Conservation (phyloP, 1,140 invertebrate genomes). For the Tetramorium alpestre region DNA sequence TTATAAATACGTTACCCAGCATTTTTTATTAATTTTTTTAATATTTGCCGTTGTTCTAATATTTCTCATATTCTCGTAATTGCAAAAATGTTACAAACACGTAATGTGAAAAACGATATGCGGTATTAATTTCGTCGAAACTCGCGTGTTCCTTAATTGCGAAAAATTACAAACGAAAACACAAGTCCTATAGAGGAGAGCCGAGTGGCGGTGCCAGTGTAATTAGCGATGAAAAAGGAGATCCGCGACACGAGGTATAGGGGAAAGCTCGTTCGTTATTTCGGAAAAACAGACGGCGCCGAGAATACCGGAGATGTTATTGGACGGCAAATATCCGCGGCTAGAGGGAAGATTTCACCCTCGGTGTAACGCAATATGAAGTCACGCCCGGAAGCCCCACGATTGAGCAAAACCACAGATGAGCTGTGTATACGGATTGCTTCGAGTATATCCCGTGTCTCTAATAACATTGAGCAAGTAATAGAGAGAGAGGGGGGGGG, state of each 20-base stretch:
- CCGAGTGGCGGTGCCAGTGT: slow-evolving; percentile 30
- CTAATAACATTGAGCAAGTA: slow-evolving; percentile 14
- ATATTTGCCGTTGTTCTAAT: not conserved
- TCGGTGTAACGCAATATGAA: slow-evolving; percentile 50
- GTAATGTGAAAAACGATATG: not conserved
- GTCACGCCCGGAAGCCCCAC: slow-evolving; percentile 59
- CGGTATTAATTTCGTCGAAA: slow-evolving; percentile 22
- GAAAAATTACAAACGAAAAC: slow-evolving; percentile 58
- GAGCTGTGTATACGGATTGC: slow-evolving; percentile 31
- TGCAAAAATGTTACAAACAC: not conserved
- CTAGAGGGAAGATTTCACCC: slow-evolving; percentile 56
- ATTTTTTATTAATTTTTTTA: not conserved
- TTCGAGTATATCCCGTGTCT: slow-evolving; percentile 34
- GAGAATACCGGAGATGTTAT: slow-evolving; percentile 50
- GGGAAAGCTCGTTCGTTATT: slow-evolving; percentile 37
- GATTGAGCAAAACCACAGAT: slow-evolving; percentile 60
- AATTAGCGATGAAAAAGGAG: slow-evolving; percentile 58
- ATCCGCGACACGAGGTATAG: slow-evolving; percentile 10
- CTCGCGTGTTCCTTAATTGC: slow-evolving; percentile 29
- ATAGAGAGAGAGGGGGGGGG: not conserved
- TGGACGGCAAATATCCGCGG: slow-evolving; percentile 53
- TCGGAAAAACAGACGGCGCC: slow-evolving; percentile 57
- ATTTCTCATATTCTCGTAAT: not conserved
- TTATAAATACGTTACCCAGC: not conserved
- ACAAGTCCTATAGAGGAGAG: slow-evolving; percentile 1